Evolutionary conservation across 2,888 invertebrate species (phyloP).

Genomic region (Nemotelus pantherinus): DNA sequence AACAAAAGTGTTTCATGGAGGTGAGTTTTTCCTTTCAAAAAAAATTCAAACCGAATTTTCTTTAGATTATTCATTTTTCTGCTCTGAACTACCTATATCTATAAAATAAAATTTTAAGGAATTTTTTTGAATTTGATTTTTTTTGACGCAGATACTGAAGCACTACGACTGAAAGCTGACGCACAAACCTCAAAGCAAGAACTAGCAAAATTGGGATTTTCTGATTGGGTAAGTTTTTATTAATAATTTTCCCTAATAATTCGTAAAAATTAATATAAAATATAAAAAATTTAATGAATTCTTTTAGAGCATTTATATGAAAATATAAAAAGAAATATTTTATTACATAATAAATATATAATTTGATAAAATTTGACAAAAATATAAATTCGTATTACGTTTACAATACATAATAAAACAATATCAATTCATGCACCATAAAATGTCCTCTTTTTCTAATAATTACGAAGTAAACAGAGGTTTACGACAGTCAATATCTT

Average conservation of each 20-base stretch:
- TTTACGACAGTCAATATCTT: no score
- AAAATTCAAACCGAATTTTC: neutral
- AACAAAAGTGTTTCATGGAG: slow-evolving; percentile 76
- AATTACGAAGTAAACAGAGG: no score
- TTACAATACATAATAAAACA: no score
- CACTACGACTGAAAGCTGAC: slow-evolving; percentile 72
- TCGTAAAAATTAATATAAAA: neutral
- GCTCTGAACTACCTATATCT: neutral
- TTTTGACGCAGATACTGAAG: slow-evolving; percentile 69
- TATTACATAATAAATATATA: neutral
- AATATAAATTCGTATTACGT: no score
- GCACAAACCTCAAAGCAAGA: slow-evolving; percentile 72
- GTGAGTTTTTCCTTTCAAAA: slow-evolving; percentile 56
- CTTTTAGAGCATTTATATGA: neutral
- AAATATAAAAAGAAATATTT: no score
- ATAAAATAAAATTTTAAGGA: no score
- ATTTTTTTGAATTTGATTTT: slow-evolving; percentile 1
- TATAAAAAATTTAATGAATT: neutral
- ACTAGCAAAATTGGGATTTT: slow-evolving; percentile 84
- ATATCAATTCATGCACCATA: no score
- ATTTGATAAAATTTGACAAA: no score
- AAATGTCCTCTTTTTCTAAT: no score
- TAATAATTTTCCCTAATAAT: neutral
- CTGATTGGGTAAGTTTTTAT: slow-evolving; percentile 82
- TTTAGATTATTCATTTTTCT: neutral